Evolutionary conservation across 2,888 invertebrate species (phyloP).

Genomic region (Pyrrhosoma nymphula): DNA sequence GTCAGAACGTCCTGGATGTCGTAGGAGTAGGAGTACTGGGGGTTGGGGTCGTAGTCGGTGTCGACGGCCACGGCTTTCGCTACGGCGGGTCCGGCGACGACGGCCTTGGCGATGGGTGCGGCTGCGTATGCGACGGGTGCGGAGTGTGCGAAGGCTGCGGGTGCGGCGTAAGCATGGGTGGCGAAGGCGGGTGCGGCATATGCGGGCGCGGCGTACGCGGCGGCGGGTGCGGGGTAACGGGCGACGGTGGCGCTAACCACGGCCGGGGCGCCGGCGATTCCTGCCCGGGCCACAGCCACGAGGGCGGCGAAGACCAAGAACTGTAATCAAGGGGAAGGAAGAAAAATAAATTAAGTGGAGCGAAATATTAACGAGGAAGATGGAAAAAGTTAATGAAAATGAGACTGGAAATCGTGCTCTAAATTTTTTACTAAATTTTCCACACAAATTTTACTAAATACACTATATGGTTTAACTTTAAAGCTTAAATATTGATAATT

Average conservation of each 20-base stretch:
- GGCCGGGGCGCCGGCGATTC: conserved; percentile 68
- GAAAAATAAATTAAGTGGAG: conserved; percentile 3
- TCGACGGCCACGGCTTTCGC: conserved; percentile 61
- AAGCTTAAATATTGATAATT: too few species aligned
- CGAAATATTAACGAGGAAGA: not conserved
- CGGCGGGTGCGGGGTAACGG: conserved; percentile 68
- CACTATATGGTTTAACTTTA: too few species aligned
- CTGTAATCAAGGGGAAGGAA: conserved; percentile 68
- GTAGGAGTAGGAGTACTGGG: conserved; percentile 70
- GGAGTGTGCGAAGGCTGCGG: conserved; percentile 72
- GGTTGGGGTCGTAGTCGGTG: conserved; percentile 64
- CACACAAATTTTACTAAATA: too few species aligned
- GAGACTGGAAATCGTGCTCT: too few species aligned
- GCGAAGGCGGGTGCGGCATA: conserved; percentile 71
- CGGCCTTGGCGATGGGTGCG: conserved; percentile 59
- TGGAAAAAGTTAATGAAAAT: not conserved
- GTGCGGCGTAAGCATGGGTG: conserved; percentile 71
- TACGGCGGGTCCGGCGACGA: conserved; percentile 51
- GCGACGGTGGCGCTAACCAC: conserved; percentile 55
- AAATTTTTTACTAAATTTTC: too few species aligned
- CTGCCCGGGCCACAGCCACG: conserved; percentile 64
- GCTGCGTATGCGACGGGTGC: conserved; percentile 70
- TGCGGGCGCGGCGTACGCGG: conserved; percentile 52
- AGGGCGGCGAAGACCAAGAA: conserved; percentile 72
- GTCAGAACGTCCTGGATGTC: conserved; percentile 68